Evolutionary conservation across 2,888 invertebrate species (phyloP).

Genomic region (Eilema sororculum): DNA sequence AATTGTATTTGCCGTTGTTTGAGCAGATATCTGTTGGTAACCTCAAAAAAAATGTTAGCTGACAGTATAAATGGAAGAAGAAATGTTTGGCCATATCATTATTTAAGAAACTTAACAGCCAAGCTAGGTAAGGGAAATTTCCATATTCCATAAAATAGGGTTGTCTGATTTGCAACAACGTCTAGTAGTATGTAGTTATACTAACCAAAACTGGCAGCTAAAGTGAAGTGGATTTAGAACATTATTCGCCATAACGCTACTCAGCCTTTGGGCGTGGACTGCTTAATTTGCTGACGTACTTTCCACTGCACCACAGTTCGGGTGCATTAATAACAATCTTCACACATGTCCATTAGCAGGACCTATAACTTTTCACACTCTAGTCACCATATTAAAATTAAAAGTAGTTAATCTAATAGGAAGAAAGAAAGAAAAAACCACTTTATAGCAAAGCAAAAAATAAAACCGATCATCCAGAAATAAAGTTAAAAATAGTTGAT

Average conservation of each 20-base stretch:
- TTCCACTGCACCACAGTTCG: neutral
- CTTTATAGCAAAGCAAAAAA: no score
- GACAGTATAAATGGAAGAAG: no score
- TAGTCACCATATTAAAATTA: neutral
- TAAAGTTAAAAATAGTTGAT: no score
- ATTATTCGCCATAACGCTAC: neutral
- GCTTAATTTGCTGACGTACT: neutral
- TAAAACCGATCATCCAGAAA: no score
- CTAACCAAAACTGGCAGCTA: neutral
- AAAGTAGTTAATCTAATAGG: neutral
- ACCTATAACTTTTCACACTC: neutral
- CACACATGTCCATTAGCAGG: neutral
- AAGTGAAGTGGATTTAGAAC: neutral
- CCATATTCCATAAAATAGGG: no score
- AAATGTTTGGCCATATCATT: no score
- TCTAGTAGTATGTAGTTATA: neutral
- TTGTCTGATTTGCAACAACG: neutral
- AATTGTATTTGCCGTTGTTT: no score
- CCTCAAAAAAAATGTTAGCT: no score
- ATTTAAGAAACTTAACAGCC: neutral
- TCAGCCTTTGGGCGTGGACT: neutral
- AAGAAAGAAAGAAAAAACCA: no score
- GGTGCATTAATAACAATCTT: no score
- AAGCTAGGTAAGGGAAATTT: neutral
- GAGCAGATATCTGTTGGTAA: no score